Evolutionary conservation across 2,888 invertebrate genomes (phyloP).

Genomic region (Rotaria macrura): DNA sequence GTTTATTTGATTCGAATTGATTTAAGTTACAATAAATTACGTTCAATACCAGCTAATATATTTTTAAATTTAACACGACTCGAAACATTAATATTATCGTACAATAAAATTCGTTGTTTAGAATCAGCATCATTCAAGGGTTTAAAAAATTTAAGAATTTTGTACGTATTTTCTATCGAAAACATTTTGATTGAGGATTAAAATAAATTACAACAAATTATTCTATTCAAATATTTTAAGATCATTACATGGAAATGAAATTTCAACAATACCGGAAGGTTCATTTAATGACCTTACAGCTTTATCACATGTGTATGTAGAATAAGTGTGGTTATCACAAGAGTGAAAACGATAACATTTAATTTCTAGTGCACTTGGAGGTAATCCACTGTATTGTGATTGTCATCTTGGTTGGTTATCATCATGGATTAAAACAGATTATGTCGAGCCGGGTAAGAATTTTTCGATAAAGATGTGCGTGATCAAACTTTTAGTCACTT

Average conservation of each 20-base stretch:
- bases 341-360: too few relatives aligned
- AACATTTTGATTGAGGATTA: neutral
- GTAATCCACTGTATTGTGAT: conserved; percentile 94
- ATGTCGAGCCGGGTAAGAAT: conserved; percentile 65
- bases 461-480: neutral
- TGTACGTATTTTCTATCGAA: conserved; percentile 54
- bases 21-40: conserved; percentile 29
- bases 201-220: conserved; percentile 17
- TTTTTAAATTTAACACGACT: conserved; percentile 79
- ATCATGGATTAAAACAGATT: conserved; percentile 88
- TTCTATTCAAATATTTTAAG: conserved; percentile 53
- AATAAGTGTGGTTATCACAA: neutral
- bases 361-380: conserved; percentile 75
- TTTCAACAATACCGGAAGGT: conserved; percentile 87
- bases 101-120: conserved; percentile 86
- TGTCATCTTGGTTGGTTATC: conserved; percentile 88
- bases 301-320: conserved; percentile 85
- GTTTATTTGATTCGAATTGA: conserved; percentile 69
- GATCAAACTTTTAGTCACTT: too few relatives aligned
- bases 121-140: conserved; percentile 77
- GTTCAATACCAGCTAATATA: conserved; percentile 61
- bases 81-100: conserved; percentile 88
- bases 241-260: conserved; percentile 90
- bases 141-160: conserved; percentile 70
- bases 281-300: conserved; percentile 84